Evolutionary conservation across 2,888 invertebrate species (phyloP), one percentile per base, ranked within the genome.

Genomic region (Papilio protenor): DNA sequence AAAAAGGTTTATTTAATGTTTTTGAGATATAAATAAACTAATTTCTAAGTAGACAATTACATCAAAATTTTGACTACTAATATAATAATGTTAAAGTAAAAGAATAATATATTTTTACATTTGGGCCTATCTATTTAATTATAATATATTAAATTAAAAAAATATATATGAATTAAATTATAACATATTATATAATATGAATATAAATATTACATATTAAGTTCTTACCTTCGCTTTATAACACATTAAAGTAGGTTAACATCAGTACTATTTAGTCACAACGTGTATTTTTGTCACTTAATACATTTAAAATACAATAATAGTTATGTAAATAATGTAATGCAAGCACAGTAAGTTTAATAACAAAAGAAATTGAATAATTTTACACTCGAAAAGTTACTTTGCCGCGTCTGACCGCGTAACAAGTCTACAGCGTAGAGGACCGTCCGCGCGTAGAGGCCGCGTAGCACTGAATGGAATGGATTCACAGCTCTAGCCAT

Each of bases 211-310:
- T 23, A 21, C 23, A 73, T 14, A 23, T 77, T 87, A 82, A 86
- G 87, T 89, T 91, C 92, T 91, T 87, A 92, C 92, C 91, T 88
- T 87, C 86, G 87, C 84, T 85, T 85, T 90, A 87, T 87, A 87
- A 88, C 85, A 88, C 90, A 88, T 89, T 85, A 87, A 90, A 91
- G 87, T 91, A 90, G 90, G 90, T 91, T 91, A 88, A 87, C 87
- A 86, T 86, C 83, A 88, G 86, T 90, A 91, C 89, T 88, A 87
- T 87, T 87, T 87, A 90, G 85, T 86, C 87, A 90, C 88, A 86
- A 84, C 83, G 83, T 81, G 83, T 61, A 72, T 81, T 82, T 83
- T 88, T 86, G 84, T 87, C 88, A 90, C 88, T 86, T 79, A 85
- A 87, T 84, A 83, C 84, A 80, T 72, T 78, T 47, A 12, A 40